Evolutionary conservation across 2,797 vertebrate genomes (phyloP), one percentile per base, ranked within the genome.

Genomic region (Champsocephalus gunnari): DNA sequence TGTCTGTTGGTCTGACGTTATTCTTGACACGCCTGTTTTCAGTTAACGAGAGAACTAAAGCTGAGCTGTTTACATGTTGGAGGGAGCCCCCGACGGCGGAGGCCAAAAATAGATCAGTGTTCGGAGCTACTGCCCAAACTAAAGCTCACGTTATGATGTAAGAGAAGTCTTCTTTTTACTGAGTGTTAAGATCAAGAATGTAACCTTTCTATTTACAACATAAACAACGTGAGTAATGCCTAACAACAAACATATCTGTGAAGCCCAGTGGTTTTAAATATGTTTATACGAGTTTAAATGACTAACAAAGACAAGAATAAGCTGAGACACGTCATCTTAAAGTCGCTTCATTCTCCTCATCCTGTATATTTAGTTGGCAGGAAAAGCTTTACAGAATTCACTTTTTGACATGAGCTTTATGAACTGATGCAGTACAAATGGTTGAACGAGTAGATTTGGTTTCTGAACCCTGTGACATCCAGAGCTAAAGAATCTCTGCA

Each of bases 21-120:
- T 28, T 3, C 3, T 24, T 24, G 66, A 65, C 66, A 51, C 45
- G 8, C 61, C 62, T 61, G 57, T 48, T 63, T 50, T 74, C 9
- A 50, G 54, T 16, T 34, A 38, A 9, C 55, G 47, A 34, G 34
- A 34, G 34, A 34, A 34, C 13, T 10, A 14, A n/a, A 60, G 38
- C 34, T 0, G 12, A 75, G 54, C 14, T 68, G 34, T 58, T 71
- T 44, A 75, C 4, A 6, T 50, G 19, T 28, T 2, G 44, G 3
- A 34, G 16, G 5, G 47, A 51, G 2, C 47, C 34, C 65, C 24
- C 0, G 8, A 12, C 0, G 0, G 66, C 41, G 12, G 6, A 66
- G 17, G n/a, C 71, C 43, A 65, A 51, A 60, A 43, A 69, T 55
- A 53, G 54, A n/a, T 41, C 19, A 5, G 17, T 16, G 45, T 21